Evolutionary conservation across 2,797 vertebrate genomes (phyloP).

Genomic region (Lagocephalus sceleratus): DNA sequence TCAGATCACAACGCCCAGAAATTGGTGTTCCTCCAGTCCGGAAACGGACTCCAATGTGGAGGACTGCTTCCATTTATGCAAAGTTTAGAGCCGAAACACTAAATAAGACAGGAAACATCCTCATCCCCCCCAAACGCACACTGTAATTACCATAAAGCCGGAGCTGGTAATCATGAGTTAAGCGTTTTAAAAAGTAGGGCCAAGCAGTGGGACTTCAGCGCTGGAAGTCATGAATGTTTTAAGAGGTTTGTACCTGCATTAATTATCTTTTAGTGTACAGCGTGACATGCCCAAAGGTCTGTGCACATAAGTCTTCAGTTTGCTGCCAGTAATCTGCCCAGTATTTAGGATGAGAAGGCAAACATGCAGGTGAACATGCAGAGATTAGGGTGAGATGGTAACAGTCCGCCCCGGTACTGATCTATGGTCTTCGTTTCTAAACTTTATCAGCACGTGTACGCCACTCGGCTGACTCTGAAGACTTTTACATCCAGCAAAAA

Average conservation of each 20-base stretch:
- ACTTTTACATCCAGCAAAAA: slow-evolving; percentile 41
- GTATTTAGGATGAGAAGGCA: no score
- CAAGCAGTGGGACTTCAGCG: slow-evolving; percentile 16
- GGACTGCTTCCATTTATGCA: slow-evolving; percentile 16
- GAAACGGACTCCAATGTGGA: no score
- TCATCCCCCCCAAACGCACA: slow-evolving; percentile 21
- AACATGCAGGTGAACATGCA: no score
- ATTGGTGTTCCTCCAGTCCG: no score
- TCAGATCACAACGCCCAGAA: no score
- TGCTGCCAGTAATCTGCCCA: no score
- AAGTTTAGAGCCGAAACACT: slow-evolving; percentile 24
- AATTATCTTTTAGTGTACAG: background rate
- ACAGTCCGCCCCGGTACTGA: no score
- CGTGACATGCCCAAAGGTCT: background rate
- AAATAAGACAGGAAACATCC: slow-evolving; percentile 27
- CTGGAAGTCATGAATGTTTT: slow-evolving; percentile 26
- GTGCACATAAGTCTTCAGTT: no score
- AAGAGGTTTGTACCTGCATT: slow-evolving; percentile 10
- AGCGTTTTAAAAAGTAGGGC: slow-evolving; percentile 2
- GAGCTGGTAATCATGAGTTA: slow-evolving; percentile 22
- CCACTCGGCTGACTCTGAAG: no score
- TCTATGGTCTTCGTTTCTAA: no score
- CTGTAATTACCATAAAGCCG: slow-evolving; percentile 35
- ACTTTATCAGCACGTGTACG: no score
- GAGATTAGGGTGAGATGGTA: no score